These are phyloP conservation scores for Phalangium opilio DNA, from an alignment of 2,888 invertebrate species.

Conservation along the genomic window DNA sequence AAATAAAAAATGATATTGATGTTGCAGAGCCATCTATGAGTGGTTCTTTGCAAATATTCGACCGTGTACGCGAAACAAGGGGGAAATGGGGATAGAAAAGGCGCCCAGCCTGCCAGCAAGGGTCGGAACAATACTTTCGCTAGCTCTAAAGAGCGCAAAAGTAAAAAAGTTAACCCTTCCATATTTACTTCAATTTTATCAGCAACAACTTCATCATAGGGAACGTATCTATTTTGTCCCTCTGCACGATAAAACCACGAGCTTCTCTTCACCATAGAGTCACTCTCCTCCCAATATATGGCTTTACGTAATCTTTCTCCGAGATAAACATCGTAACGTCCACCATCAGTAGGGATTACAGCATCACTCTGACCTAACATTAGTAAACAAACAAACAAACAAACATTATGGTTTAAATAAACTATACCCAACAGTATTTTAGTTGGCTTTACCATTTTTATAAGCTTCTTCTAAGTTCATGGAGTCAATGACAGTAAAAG, in stretches of 20 bases:
- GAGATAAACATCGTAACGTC: constrained; percentile 77
- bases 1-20: no score
- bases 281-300: constrained; percentile 62
- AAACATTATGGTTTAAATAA: no score
- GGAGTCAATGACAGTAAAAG: constrained; percentile 71
- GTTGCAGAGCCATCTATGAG: no score
- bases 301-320: constrained; percentile 39
- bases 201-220: constrained; percentile 71
- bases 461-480: constrained; percentile 57
- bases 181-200: constrained; percentile 50
- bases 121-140: no score
- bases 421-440: not conserved
- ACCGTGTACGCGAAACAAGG: no score
- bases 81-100: no score
- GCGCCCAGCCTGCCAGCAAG: no score
- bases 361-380: constrained; percentile 5
- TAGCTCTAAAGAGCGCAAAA: no score
- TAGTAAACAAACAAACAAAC: no score
- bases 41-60: no score
- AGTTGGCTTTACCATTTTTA: constrained; percentile 44
- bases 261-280: constrained; percentile 62
- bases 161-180: no score
- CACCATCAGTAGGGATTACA: constrained; percentile 63
- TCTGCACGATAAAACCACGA: constrained; percentile 87
- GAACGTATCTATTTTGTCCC: constrained; percentile 61